These are phyloP conservation scores for Protaetia brevitarsis DNA, from an alignment of 1,140 invertebrate genomes.

Conservation along the genomic window DNA sequence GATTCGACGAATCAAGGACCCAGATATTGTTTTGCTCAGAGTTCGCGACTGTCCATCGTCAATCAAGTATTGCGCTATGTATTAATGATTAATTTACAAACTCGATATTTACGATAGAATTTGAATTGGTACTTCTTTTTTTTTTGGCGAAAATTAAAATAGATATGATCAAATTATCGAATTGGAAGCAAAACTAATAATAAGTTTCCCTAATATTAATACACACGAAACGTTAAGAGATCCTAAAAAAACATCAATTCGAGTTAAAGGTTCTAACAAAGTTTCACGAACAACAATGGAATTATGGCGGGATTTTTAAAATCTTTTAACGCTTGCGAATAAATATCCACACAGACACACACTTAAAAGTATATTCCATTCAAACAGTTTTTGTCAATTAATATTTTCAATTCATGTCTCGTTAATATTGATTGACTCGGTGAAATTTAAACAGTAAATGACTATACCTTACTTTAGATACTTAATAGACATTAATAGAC, in stretches of 20 bases:
- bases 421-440: slow-evolving; percentile 6
- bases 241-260: too few relatives aligned
- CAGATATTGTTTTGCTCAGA: slow-evolving; percentile 28
- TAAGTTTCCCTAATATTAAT: background rate
- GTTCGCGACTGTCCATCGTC: slow-evolving; percentile 5
- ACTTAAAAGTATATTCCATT: background rate
- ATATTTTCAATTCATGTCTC: background rate
- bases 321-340: background rate
- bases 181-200: background rate
- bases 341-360: background rate
- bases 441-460: background rate
- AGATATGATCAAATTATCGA: too few relatives aligned
- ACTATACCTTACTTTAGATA: too few relatives aligned
- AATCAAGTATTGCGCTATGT: slow-evolving; percentile 6
- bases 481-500: too few relatives aligned
- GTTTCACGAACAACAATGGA: too few relatives aligned
- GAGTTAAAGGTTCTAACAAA: too few relatives aligned
- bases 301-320: too few relatives aligned
- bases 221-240: background rate
- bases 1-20: slow-evolving; percentile 25
- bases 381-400: background rate
- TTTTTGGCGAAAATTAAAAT: too few relatives aligned
- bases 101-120: background rate
- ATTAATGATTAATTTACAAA: background rate
- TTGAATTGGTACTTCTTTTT: too few relatives aligned